A percentile compares a stretch with the other conserved stretches of the same genome.
These are phyloP conservation scores for Cinara cedri DNA, from an alignment of 2,888 invertebrate genomes.

Conservation along the genomic window DNA sequence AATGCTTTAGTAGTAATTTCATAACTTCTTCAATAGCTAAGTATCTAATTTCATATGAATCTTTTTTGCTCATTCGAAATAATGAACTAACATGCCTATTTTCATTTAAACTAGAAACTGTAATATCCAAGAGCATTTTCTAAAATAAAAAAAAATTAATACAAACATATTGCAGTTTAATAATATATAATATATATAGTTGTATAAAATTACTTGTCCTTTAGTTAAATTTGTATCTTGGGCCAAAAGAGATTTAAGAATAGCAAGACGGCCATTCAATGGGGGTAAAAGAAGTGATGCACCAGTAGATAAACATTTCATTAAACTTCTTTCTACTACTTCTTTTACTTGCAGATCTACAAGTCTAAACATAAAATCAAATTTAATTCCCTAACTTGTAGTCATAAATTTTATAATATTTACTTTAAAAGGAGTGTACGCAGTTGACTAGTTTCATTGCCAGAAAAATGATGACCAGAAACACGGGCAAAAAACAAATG, in stretches of 20 bases:
- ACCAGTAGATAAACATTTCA: conserved; percentile 68
- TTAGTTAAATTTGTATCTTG: conserved; percentile 66
- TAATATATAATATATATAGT: conserved; percentile 5
- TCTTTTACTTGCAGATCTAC: conserved; percentile 64
- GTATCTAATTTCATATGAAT: conserved; percentile 46
- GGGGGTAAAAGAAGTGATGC: conserved; percentile 69
- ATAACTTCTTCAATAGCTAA: conserved; percentile 54
- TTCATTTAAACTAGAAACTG: conserved; percentile 70
- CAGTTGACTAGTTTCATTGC: conserved; percentile 66
- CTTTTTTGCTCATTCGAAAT: conserved; percentile 34
- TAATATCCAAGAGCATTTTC: conserved; percentile 68
- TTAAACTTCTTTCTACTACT: conserved; percentile 67
- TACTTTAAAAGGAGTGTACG: conserved; percentile 66
- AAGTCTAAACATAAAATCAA: conserved; percentile 22
- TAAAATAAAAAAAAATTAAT: conserved; percentile 4
- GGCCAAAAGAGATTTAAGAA: conserved; percentile 68
- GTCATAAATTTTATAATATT: conserved; percentile 58
- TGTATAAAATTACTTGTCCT: conserved; percentile 64
- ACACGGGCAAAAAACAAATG: conserved; percentile 69
- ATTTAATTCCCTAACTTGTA: background rate
- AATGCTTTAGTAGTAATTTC: conserved; percentile 47
- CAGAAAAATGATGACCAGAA: conserved; percentile 64
- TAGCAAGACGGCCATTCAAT: conserved; percentile 68
- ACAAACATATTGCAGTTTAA: background rate
- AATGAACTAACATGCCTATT: conserved; percentile 65